Evolutionary conservation across 2,888 invertebrate genomes (phyloP).

Genomic region (Drepanosiphum platanoidis): DNA sequence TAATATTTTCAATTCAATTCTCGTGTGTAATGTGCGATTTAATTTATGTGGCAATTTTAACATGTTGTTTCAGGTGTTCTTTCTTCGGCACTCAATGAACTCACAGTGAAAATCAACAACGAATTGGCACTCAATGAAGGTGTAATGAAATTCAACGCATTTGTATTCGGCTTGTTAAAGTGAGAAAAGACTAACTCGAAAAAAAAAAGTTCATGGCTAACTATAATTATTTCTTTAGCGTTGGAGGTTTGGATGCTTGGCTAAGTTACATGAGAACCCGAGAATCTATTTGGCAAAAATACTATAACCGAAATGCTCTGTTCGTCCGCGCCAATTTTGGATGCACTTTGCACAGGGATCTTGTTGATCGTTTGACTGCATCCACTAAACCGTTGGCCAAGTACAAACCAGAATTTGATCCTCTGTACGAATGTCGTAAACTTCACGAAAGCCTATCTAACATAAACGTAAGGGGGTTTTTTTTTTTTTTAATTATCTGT

Average conservation of each 20-base stretch:
- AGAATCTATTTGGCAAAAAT: slow-evolving; percentile 82
- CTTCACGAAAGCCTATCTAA: slow-evolving; percentile 79
- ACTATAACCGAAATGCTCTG: slow-evolving; percentile 81
- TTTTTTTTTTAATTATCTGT: neutral
- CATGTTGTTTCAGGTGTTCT: slow-evolving; percentile 73
- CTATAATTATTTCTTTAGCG: slow-evolving; percentile 69
- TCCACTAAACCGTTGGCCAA: slow-evolving; percentile 83
- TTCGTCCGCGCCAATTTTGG: slow-evolving; percentile 75
- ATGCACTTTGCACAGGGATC: slow-evolving; percentile 70
- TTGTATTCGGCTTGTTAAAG: slow-evolving; percentile 87
- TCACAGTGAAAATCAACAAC: slow-evolving; percentile 83
- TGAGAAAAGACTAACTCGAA: slow-evolving; percentile 68
- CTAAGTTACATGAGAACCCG: slow-evolving; percentile 85
- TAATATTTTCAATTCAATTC: neutral
- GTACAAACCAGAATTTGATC: slow-evolving; percentile 83
- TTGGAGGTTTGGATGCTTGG: slow-evolving; percentile 91
- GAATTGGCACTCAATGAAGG: slow-evolving; percentile 86
- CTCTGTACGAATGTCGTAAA: slow-evolving; percentile 81
- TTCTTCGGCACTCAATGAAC: slow-evolving; percentile 83
- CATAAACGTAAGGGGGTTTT: slow-evolving; percentile 64
- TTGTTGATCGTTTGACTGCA: slow-evolving; percentile 79
- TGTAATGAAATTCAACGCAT: slow-evolving; percentile 87
- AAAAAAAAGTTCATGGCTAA: neutral
- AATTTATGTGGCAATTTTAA: neutral
- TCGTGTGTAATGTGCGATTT: neutral